Evolutionary conservation across 2,113 vertebrate genomes (phyloP).

Genomic region (Oryzias celebensis): DNA sequence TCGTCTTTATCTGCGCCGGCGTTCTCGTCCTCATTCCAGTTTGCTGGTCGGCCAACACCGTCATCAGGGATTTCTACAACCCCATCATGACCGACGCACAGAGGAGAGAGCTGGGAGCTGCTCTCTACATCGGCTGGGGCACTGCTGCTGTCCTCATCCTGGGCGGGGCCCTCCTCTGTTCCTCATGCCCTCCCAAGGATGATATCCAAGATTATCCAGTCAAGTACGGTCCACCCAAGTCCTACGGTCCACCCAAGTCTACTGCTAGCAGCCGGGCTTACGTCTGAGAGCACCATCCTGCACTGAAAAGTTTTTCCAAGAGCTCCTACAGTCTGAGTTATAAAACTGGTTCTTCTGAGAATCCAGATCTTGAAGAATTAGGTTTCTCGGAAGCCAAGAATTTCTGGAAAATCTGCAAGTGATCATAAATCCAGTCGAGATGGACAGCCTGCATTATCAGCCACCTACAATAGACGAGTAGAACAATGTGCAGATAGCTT

Average conservation of each 20-base stretch:
- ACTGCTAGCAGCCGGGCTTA: slow-evolving; percentile 67
- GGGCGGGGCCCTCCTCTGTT: slow-evolving; percentile 87
- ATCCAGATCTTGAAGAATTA: neutral
- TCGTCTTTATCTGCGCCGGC: slow-evolving; percentile 81
- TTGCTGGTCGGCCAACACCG: slow-evolving; percentile 87
- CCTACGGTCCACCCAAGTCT: slow-evolving; percentile 55
- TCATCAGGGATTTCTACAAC: slow-evolving; percentile 90
- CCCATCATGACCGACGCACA: slow-evolving; percentile 63
- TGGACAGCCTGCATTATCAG: no score
- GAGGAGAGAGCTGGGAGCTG: slow-evolving; percentile 80
- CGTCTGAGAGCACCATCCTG: slow-evolving; percentile 49
- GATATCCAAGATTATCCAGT: slow-evolving; percentile 73
- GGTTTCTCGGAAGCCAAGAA: neutral
- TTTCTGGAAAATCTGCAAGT: neutral
- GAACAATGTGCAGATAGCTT: no score
- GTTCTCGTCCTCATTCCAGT: slow-evolving; percentile 84
- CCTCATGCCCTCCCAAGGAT: slow-evolving; percentile 80
- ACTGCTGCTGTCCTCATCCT: slow-evolving; percentile 81
- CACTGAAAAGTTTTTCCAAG: slow-evolving; percentile 8
- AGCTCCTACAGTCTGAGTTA: slow-evolving; percentile 6
- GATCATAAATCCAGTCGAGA: no score
- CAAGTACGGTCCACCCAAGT: slow-evolving; percentile 53
- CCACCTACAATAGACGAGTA: no score
- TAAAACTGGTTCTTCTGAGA: neutral
- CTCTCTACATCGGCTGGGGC: slow-evolving; percentile 90